phyloP scores from a whole-genome alignment of 2,888 invertebrate species.

The Lycophotia porphyrea region DNA sequence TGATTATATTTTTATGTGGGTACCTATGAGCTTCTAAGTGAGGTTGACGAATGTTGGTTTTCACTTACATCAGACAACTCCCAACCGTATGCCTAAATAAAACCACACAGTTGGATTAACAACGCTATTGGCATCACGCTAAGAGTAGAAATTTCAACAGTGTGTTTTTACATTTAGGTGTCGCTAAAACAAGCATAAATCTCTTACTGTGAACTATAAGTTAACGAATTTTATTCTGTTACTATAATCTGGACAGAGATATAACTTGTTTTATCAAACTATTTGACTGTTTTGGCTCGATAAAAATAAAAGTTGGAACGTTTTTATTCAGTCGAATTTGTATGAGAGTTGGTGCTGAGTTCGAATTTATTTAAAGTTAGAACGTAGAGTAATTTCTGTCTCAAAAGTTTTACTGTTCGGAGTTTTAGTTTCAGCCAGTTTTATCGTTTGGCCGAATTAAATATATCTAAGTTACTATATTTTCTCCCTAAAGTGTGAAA shows the following conservation, averaged over 20 bases:
- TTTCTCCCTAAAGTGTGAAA: background rate
- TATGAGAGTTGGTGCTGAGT: background rate
- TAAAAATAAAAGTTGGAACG: conserved; percentile 3
- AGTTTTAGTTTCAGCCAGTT: background rate
- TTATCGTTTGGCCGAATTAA: background rate
- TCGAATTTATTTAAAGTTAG: conserved; percentile 15
- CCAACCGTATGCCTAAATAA: background rate
- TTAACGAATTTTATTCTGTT: conserved; percentile 18
- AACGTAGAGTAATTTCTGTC: background rate
- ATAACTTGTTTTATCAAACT: conserved; percentile 29
- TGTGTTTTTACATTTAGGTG: background rate
- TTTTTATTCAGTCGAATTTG: conserved; percentile 9
- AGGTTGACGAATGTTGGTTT: background rate
- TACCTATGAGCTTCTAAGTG: conserved; percentile 16
- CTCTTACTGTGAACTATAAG: background rate
- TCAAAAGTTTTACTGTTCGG: background rate
- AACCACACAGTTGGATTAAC: background rate
- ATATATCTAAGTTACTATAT: background rate
- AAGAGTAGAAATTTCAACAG: background rate
- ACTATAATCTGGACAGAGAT: conserved; percentile 3
- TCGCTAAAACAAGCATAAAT: background rate
- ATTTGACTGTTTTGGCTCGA: conserved; percentile 1
- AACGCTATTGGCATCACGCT: background rate
- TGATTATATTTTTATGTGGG: conserved; percentile 39
- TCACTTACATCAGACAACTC: background rate